A percentile compares a stretch with the other conserved stretches of the same genome.
These are phyloP conservation scores for Aviceda subcristata DNA, from an alignment of 2,113 vertebrate genomes.

Conservation along the genomic window DNA sequence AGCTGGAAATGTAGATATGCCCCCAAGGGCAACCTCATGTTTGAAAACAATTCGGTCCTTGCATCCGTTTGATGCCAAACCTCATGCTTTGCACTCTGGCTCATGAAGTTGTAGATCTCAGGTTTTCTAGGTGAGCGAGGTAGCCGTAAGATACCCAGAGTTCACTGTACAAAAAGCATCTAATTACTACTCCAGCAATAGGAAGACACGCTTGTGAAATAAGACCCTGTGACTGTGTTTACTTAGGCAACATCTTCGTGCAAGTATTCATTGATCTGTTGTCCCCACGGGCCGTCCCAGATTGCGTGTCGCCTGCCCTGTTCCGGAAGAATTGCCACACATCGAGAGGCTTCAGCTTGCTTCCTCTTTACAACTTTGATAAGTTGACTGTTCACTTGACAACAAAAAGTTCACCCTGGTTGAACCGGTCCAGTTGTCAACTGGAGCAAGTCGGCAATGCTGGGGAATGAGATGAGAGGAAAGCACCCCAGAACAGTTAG, in stretches of 20 bases:
- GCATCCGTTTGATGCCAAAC: not conserved
- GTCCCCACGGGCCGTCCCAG: not conserved
- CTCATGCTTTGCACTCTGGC: not conserved
- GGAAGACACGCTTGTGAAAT: not conserved
- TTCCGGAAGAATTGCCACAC: conserved; percentile 57
- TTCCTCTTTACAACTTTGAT: conserved; percentile 36
- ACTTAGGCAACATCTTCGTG: conserved; percentile 24
- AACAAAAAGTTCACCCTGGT: not conserved
- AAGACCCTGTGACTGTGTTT: not conserved
- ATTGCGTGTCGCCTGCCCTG: not conserved
- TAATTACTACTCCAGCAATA: not conserved
- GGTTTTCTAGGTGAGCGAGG: not conserved
- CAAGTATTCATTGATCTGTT: conserved; percentile 43
- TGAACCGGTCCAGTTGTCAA: not conserved
- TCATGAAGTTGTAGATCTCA: not conserved
- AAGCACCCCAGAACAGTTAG: rapidly evolving
- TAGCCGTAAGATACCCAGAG: not conserved
- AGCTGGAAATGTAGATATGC: not conserved
- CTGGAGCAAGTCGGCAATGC: not conserved
- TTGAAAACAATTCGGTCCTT: not conserved
- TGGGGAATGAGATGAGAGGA: not conserved
- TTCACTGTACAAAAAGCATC: not conserved
- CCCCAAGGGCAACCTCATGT: not conserved
- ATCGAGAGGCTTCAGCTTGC: not conserved
- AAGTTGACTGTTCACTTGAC: not conserved